These are phyloP conservation scores for Entelurus aequoreus DNA, from an alignment of 2,113 vertebrate genomes.

Conservation along the genomic window DNA sequence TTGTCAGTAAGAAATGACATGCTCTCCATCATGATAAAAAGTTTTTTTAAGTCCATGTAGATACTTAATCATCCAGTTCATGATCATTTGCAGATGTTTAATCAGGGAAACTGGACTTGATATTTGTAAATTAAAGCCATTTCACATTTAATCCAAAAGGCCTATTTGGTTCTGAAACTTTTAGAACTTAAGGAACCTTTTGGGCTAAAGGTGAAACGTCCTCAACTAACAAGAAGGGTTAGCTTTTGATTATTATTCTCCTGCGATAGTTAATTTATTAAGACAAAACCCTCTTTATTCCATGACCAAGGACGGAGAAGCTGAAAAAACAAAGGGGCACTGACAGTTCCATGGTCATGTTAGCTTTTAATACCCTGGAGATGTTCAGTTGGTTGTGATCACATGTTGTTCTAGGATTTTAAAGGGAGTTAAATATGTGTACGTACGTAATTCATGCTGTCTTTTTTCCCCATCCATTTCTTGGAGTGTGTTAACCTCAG, in stretches of 20 bases:
- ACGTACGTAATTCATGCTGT: conserved; percentile 12
- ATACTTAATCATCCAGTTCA: no score
- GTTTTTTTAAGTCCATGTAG: conserved; percentile 44
- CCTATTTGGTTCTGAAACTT: no score
- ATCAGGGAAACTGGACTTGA: no score
- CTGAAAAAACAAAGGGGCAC: conserved; percentile 62
- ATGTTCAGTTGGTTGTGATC: conserved; percentile 43
- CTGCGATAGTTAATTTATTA: conserved; percentile 51
- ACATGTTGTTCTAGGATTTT: conserved; percentile 50
- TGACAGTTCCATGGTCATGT: conserved; percentile 40
- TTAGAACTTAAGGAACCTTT: no score
- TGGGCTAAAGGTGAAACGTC: no score
- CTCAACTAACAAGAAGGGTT: conserved; percentile 6
- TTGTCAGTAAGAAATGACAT: conserved; percentile 57
- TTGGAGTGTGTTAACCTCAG: conserved; percentile 16
- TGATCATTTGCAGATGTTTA: no score
- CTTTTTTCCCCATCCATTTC: conserved; percentile 10
- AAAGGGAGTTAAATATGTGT: conserved; percentile 12
- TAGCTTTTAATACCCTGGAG: conserved; percentile 56
- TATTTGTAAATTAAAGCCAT: no score
- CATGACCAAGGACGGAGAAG: conserved; percentile 37
- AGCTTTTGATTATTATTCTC: conserved; percentile 50
- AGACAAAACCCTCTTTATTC: conserved; percentile 57
- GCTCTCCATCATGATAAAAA: conserved; percentile 41
- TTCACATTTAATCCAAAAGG: no score